phyloP scores from a whole-genome alignment of 1,140 invertebrate species.

The Cydia splendana region DNA sequence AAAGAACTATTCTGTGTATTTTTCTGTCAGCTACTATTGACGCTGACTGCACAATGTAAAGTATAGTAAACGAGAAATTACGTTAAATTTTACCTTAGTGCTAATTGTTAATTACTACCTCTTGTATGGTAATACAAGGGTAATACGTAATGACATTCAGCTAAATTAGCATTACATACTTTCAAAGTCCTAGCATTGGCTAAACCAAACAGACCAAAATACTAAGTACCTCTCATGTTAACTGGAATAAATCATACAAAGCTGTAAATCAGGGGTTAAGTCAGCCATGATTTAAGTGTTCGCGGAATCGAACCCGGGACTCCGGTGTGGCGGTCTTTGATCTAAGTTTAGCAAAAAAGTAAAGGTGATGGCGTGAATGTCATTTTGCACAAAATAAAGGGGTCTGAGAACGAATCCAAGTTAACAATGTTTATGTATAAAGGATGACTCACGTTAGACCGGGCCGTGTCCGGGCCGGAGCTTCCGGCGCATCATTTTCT shows the following conservation, averaged over 20 bases:
- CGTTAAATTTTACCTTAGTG: no score
- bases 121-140: not conserved
- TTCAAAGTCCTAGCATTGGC: not conserved
- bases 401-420: no score
- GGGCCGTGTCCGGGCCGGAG: no score
- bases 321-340: constrained; percentile 16
- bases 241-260: constrained; percentile 33
- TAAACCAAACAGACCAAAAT: constrained; percentile 2
- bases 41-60: no score
- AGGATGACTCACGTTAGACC: no score
- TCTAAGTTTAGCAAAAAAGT: constrained; percentile 23
- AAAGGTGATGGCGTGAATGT: not conserved
- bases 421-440: no score
- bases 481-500: no score
- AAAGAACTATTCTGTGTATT: no score
- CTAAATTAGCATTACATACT: not conserved
- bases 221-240: constrained; percentile 24
- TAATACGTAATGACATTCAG: not conserved
- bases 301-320: constrained; percentile 10
- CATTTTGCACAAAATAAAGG: not conserved
- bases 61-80: no score
- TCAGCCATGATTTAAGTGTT: constrained; percentile 32
- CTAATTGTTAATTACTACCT: not conserved
- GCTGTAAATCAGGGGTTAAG: constrained; percentile 31
- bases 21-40: no score